These are phyloP conservation scores for Stomorhina lunata DNA, from an alignment of 2,888 invertebrate species.

Conservation along the genomic window DNA sequence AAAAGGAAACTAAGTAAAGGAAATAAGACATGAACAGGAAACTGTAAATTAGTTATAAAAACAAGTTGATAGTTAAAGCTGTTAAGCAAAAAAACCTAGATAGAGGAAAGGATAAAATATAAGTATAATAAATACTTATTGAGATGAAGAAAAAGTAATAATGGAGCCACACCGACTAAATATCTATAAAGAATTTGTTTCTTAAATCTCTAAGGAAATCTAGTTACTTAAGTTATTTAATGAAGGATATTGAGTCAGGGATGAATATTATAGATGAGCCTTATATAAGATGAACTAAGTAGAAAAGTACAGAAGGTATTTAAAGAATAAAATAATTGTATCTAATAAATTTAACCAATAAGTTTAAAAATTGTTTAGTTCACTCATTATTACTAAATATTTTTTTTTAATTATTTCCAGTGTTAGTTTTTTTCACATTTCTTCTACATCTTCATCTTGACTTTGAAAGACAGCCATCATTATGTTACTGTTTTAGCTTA, in stretches of 20 bases:
- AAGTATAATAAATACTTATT: background rate
- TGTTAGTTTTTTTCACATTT: background rate
- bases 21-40: conserved; percentile 34
- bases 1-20: background rate
- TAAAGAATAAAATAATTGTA: background rate
- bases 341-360: background rate
- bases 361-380: background rate
- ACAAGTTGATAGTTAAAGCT: conserved; percentile 26
- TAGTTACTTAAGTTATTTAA: background rate
- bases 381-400: background rate
- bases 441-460: background rate
- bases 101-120: background rate
- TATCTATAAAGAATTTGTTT: background rate
- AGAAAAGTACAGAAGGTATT: background rate
- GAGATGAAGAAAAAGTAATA: background rate
- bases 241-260: too few species aligned
- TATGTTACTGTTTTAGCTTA: background rate
- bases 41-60: conserved; percentile 51
- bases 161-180: background rate
- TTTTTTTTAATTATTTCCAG: background rate
- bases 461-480: background rate
- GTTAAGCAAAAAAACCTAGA: background rate
- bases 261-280: too few species aligned
- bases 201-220: background rate
- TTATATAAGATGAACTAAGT: background rate